Evolutionary conservation across 23 tunicate genomes (phyloP).

Genomic region (Trididemnum clinides): DNA sequence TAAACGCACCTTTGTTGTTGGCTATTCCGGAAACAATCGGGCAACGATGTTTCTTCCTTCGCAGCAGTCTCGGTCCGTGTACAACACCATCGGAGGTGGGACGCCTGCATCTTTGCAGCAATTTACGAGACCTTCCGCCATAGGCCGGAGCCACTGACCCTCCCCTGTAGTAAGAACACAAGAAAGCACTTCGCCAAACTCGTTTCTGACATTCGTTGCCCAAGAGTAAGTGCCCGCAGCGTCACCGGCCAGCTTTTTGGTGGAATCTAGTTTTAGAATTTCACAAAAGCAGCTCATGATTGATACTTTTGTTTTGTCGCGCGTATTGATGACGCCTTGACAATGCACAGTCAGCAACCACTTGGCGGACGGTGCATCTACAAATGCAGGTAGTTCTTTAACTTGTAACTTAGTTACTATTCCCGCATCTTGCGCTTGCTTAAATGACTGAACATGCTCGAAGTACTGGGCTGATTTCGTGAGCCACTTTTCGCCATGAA

Average conservation of each 20-base stretch:
- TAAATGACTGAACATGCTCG: too few species aligned
- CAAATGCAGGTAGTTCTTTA: background rate
- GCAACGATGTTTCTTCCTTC: background rate
- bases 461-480: background rate
- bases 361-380: background rate
- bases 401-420: too few species aligned
- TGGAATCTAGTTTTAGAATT: slow-evolving; percentile 47
- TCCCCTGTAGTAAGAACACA: slow-evolving; percentile 25
- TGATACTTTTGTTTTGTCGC: background rate
- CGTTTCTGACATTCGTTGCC: slow-evolving; percentile 59
- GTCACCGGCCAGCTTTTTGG: slow-evolving; percentile 24
- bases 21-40: background rate
- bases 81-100: slow-evolving; percentile 25
- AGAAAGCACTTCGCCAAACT: slow-evolving; percentile 24
- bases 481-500: slow-evolving; percentile 1
- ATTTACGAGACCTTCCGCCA: slow-evolving; percentile 31
- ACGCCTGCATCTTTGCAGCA: slow-evolving; percentile 18
- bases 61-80: slow-evolving; percentile 45
- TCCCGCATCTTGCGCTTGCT: too few species aligned
- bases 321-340: background rate
- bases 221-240: slow-evolving; percentile 28
- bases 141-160: background rate
- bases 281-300: slow-evolving; percentile 26
- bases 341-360: slow-evolving; percentile 29
- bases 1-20: background rate